These are phyloP conservation scores for Drosophila arizonae DNA, from an alignment of 1,140 invertebrate species.

Conservation along the genomic window DNA sequence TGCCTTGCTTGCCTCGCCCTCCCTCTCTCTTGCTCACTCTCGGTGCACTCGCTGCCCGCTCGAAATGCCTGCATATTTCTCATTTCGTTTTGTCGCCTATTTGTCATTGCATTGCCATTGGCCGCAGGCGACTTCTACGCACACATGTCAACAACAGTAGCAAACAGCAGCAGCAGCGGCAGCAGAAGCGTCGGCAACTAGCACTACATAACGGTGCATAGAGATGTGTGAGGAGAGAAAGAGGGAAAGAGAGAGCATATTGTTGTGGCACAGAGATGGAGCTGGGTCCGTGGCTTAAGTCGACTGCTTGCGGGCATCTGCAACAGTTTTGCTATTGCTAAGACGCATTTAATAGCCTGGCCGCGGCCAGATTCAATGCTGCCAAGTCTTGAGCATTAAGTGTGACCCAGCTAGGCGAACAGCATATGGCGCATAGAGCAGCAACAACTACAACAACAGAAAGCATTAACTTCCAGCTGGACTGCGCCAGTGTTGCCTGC, in stretches of 20 bases:
- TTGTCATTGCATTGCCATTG: constrained; percentile 76
- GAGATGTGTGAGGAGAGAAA: no score
- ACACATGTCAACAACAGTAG: constrained; percentile 65
- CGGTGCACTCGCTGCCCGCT: not conserved
- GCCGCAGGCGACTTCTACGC: constrained; percentile 51
- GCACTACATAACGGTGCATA: not conserved
- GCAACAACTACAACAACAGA: not conserved
- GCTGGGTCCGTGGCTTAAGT: constrained; percentile 3
- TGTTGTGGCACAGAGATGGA: not conserved
- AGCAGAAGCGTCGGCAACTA: not conserved
- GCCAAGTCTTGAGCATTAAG: constrained; percentile 11
- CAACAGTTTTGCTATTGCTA: constrained; percentile 46
- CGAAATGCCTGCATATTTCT: constrained; percentile 62
- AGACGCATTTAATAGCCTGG: constrained; percentile 45
- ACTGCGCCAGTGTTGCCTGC: constrained; percentile 29
- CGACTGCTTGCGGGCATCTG: constrained; percentile 51
- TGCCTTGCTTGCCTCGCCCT: no score
- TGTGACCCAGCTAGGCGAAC: constrained; percentile 12
- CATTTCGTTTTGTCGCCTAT: constrained; percentile 81
- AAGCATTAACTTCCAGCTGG: constrained; percentile 14
- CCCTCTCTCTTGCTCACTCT: constrained; percentile 1
- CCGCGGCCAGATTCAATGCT: constrained; percentile 37
- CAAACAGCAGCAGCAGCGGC: constrained; percentile 22
- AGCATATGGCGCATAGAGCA: not conserved
- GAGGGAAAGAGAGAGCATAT: not conserved